Percentiles rank a stretch among this genome's conserved stretches.
Conservation (phyloP, 1,140 invertebrate genomes). For the Drosophila sp. region DNA sequence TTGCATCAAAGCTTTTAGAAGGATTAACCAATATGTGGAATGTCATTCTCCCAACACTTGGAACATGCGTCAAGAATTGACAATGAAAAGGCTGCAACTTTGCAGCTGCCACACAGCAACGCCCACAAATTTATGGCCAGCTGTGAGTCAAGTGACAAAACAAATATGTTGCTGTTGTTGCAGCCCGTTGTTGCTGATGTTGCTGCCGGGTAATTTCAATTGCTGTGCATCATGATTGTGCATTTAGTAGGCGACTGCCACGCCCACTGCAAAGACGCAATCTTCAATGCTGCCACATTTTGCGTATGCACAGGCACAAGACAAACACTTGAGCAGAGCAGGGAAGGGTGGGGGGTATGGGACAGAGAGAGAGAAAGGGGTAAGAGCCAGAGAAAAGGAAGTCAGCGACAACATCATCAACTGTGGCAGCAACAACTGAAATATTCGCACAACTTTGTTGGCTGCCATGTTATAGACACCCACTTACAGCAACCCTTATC, state of each 20-base stretch:
- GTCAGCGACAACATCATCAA: conserved; percentile 55
- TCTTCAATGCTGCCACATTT: not conserved
- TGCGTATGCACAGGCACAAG: conserved; percentile 71
- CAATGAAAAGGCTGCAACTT: conserved; percentile 59
- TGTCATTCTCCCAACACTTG: conserved; percentile 2
- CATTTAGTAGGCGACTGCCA: conserved; percentile 65
- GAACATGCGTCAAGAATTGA: conserved; percentile 56
- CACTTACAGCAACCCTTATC: conserved; percentile 20
- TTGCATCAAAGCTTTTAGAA: conserved; percentile 77
- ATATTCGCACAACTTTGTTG: conserved; percentile 58
- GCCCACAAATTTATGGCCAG: conserved; percentile 1
- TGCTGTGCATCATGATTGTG: conserved; percentile 67
- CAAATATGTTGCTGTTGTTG: conserved; percentile 55
- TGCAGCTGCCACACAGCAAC: not conserved
- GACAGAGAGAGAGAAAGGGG: not conserved
- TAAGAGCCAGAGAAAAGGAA: not conserved
- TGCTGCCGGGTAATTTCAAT: conserved; percentile 55
- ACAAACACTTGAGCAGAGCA: conserved; percentile 64
- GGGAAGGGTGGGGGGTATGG: not conserved
- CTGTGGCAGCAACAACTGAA: conserved; percentile 34
- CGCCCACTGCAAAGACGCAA: conserved; percentile 24
- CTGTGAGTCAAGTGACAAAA: conserved; percentile 61
- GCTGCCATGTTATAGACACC: conserved; percentile 27
- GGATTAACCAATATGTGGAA: conserved; percentile 69
- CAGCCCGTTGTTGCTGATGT: conserved; percentile 47